Conservation (phyloP, 2,888 invertebrate genomes). For the Atherix ibis region DNA sequence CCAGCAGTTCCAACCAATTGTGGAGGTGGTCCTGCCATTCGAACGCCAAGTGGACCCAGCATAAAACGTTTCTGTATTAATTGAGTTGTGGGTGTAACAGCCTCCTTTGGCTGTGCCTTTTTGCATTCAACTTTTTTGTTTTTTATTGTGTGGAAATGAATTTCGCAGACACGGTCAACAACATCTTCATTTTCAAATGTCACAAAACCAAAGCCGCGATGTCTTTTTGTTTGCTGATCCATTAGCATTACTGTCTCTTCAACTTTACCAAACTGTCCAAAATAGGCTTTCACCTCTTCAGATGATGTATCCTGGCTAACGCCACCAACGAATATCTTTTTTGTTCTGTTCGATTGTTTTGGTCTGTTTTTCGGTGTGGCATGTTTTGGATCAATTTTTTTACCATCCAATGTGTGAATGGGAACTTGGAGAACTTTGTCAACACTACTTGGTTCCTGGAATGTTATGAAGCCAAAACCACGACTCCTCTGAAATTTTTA, state of each 20-base stretch:
- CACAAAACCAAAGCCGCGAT: slow-evolving; percentile 81
- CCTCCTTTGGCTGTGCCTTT: slow-evolving; percentile 82
- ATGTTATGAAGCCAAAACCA: slow-evolving; percentile 85
- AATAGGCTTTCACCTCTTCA: slow-evolving; percentile 80
- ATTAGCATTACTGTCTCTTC: slow-evolving; percentile 87
- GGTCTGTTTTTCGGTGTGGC: slow-evolving; percentile 83
- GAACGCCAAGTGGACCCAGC: slow-evolving; percentile 54
- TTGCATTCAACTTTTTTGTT: slow-evolving; percentile 85
- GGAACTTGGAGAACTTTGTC: slow-evolving; percentile 83
- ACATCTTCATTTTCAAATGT: slow-evolving; percentile 85
- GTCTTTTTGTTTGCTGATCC: slow-evolving; percentile 86
- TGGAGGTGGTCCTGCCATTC: slow-evolving; percentile 40
- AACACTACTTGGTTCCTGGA: slow-evolving; percentile 78
- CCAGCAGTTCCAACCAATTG: slow-evolving; percentile 31
- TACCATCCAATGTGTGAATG: slow-evolving; percentile 80
- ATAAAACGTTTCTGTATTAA: slow-evolving; percentile 52
- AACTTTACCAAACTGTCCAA: slow-evolving; percentile 77
- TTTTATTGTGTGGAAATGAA: slow-evolving; percentile 84
- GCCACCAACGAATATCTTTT: slow-evolving; percentile 85
- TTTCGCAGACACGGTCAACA: slow-evolving; percentile 83
- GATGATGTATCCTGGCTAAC: slow-evolving; percentile 84
- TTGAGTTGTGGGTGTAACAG: slow-evolving; percentile 57
- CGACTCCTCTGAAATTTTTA: slow-evolving; percentile 62
- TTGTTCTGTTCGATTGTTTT: slow-evolving; percentile 70
- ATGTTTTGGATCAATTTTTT: slow-evolving; percentile 88